phyloP scores from a whole-genome alignment of 2,888 invertebrate species.

The Herminia tarsipennalis region DNA sequence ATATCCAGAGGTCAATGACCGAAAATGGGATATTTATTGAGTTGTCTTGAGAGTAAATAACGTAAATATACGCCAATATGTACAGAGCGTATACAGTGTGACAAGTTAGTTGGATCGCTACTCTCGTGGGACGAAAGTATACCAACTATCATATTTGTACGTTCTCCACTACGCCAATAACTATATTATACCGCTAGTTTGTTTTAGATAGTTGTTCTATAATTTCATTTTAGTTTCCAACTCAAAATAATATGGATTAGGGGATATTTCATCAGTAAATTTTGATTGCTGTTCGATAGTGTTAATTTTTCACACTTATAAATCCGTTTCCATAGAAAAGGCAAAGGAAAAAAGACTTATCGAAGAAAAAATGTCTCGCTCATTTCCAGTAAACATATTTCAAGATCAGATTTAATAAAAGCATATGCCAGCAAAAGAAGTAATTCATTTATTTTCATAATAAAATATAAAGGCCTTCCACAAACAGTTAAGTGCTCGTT shows the following conservation, averaged over 20 bases:
- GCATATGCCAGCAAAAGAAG: too few species aligned
- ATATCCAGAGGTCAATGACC: conserved; percentile 12
- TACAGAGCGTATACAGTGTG: conserved; percentile 7
- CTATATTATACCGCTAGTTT: conserved; percentile 43
- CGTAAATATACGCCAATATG: conserved; percentile 3
- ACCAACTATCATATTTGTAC: conserved; percentile 46
- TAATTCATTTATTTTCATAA: too few species aligned
- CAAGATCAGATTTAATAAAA: too few species aligned
- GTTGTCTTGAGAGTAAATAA: conserved; percentile 12
- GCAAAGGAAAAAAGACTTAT: too few species aligned
- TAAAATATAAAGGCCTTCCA: too few species aligned
- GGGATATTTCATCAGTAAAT: not conserved
- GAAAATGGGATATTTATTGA: conserved; percentile 40
- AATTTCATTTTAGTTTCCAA: conserved; percentile 29
- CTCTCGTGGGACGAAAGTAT: conserved; percentile 38
- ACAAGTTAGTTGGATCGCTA: conserved; percentile 38
- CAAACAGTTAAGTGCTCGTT: too few species aligned
- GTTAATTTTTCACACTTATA: too few species aligned
- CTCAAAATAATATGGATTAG: conserved; percentile 7
- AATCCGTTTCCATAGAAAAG: too few species aligned
- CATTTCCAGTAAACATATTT: too few species aligned
- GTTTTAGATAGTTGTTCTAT: conserved; percentile 34
- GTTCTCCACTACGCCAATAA: conserved; percentile 41
- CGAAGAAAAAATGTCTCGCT: too few species aligned
- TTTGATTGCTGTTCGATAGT: not conserved